Base-by-base conservation (phyloP, 2,113 vertebrate genomes). In the Spea multiplicata region DNA sequence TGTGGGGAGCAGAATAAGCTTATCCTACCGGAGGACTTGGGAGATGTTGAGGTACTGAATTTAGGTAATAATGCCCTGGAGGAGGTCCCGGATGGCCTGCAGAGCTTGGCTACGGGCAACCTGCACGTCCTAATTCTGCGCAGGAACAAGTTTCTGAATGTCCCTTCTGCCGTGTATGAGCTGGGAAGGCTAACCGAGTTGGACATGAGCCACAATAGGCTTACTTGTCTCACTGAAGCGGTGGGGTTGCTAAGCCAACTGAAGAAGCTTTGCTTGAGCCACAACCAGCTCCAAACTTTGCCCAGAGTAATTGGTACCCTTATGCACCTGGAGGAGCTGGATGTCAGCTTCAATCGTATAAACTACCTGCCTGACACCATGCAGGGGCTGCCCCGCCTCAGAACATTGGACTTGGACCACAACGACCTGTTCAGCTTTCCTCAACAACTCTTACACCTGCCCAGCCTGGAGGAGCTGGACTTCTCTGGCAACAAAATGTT, bases 331-430 rank as follows among this genome's bases (percentile, higher is more conserved):
- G 96, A 99, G 90, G 97, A 99, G 76, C 93, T 99, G 3, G 97
- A 99, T 80, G 84, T 98, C 77, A 99, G 97, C 88, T 99, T 99
- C 84, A 99, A 99, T 78, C 93, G 95, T 17, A 90, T 99, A 64
- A 80, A 82, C 3, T 87, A 86, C 75, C 86, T 99, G 67, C 96
- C 97, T 0, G 85, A 89, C 48, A 88, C 91, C 0, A 86, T 98
- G 73, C 88, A 86, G 8, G 67, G 86, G 78, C 94, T 99, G 46
- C 65, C 47, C 65, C 88, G 84, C 74, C 93, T 99, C 71, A 91
- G 96, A 0, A 89, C 95, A 17, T 92, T 99, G 64, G 97, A 99
- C 71, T 91, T 94, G 8, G 97, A 99, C 84, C 97, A 99, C 90
- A 99, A 99, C 89, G 93, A 92, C 83, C 92, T 99, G 76, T 85